Conservation (phyloP, 2,113 vertebrate genomes). For the Brachypodius melanocephalos region DNA sequence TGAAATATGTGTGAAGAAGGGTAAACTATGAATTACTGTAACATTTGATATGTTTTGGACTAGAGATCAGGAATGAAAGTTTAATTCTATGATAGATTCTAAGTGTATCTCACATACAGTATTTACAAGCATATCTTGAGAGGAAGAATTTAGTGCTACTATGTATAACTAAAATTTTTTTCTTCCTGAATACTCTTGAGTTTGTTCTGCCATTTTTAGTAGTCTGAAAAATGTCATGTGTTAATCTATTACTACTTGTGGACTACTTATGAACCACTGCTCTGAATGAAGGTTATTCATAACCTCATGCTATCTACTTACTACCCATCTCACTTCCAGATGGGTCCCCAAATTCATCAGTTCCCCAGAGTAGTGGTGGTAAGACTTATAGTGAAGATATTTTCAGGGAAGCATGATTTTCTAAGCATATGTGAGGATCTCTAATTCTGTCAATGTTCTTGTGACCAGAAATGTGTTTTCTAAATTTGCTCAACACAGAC, state of each 20-base stretch:
- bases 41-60: background rate
- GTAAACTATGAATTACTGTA: background rate
- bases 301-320: background rate
- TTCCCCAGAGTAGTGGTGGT: background rate
- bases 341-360: background rate
- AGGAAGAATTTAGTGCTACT: background rate
- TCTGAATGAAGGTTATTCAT: background rate
- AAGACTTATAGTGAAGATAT: background rate
- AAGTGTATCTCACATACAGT: background rate
- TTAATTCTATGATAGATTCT: background rate
- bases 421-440: background rate
- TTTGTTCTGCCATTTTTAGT: background rate
- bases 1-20: background rate
- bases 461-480: background rate
- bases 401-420: background rate
- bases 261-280: background rate
- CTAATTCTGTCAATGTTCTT: background rate
- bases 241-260: background rate
- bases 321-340: background rate
- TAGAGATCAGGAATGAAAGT: background rate
- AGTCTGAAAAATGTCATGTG: background rate
- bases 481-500: background rate
- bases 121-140: background rate
- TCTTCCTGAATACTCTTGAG: background rate
- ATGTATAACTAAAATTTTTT: background rate